Percentiles rank a stretch among this genome's conserved stretches.
phyloP scores from a whole-genome alignment of 2,113 vertebrate genomes.

The Empidonax traillii region DNA sequence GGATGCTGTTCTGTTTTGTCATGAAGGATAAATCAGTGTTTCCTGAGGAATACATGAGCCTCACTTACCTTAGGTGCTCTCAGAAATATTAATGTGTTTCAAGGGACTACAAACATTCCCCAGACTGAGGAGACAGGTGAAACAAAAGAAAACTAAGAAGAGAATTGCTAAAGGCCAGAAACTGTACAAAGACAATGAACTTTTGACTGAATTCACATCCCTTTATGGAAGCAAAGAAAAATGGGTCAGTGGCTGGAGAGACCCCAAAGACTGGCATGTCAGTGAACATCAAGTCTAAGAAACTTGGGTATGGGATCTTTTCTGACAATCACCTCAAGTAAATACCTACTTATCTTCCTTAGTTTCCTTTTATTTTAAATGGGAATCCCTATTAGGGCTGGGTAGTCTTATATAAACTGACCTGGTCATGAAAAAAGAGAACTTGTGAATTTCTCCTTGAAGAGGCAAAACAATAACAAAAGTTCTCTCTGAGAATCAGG shows the following conservation, averaged over 20 bases:
- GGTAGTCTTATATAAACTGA: background rate
- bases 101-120: background rate
- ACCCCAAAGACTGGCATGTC: background rate
- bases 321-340: background rate
- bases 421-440: background rate
- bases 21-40: background rate
- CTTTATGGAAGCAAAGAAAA: background rate
- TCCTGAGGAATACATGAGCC: background rate
- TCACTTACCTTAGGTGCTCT: background rate
- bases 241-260: background rate
- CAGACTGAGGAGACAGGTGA: rapidly evolving
- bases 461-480: background rate
- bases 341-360: background rate
- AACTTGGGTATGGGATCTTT: background rate
- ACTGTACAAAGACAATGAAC: background rate
- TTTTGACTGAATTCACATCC: background rate
- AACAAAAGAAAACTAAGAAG: background rate
- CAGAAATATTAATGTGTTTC: background rate
- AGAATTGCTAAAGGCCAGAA: background rate
- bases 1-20: background rate
- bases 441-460: background rate
- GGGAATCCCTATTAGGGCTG: background rate
- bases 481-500: background rate
- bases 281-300: background rate
- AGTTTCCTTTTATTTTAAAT: background rate